A percentile compares a stretch with the other conserved stretches of the same genome.
These are phyloP conservation scores for Ficedula albicollis DNA, from an alignment of 2,797 vertebrate genomes.

Conservation along the genomic window DNA sequence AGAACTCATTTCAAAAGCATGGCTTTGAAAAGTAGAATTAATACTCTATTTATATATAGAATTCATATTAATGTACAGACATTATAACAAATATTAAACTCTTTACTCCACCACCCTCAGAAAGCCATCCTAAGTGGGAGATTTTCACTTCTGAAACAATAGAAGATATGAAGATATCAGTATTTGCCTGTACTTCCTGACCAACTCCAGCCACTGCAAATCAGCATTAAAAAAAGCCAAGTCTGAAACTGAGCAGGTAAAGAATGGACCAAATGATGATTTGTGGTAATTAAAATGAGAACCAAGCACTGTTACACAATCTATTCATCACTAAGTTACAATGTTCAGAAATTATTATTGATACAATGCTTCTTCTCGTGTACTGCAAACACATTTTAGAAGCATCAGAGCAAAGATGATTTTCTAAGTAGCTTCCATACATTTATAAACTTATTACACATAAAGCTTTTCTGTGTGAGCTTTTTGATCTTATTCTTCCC, in stretches of 20 bases:
- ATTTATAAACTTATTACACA: not conserved
- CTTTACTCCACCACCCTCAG: not conserved
- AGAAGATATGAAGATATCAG: not conserved
- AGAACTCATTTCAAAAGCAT: not conserved
- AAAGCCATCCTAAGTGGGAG: not conserved
- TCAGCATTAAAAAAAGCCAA: not conserved
- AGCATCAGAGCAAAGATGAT: not conserved
- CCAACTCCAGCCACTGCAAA: not conserved
- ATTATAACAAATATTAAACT: not conserved
- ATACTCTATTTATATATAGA: not conserved
- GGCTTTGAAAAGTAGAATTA: not conserved
- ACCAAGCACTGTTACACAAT: not conserved
- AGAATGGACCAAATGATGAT: not conserved
- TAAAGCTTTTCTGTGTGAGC: not conserved
- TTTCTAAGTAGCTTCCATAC: not conserved
- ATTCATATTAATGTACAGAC: not conserved
- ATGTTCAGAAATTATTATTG: not conserved
- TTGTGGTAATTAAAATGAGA: not conserved
- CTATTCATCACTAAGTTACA: not conserved
- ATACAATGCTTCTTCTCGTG: not conserved
- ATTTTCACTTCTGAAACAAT: not conserved
- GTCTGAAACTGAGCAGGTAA: not conserved
- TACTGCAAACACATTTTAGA: not conserved
- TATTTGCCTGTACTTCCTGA: not conserved
- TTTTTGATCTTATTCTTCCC: not conserved